phyloP scores from a whole-genome alignment of 2,797 vertebrate species.

The Acridotheres tristis region DNA sequence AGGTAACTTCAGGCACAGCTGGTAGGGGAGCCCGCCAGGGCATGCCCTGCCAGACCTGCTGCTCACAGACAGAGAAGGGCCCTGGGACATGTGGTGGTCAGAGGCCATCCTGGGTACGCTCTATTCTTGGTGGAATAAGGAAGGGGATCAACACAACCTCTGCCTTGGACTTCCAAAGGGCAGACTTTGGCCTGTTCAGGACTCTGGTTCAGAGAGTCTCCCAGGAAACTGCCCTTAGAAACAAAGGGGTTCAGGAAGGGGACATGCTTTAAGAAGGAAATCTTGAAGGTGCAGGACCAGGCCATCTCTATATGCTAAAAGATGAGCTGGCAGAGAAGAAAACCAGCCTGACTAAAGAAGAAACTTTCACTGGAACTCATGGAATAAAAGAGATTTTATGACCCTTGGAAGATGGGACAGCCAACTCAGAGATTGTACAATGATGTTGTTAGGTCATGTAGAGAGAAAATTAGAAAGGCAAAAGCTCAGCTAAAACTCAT shows the following conservation, averaged over 20 bases:
- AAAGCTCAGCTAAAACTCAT: neutral
- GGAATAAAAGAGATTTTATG: neutral
- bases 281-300: neutral
- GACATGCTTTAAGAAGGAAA: neutral
- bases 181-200: neutral
- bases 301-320: neutral
- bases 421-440: neutral
- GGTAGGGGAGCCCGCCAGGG: neutral
- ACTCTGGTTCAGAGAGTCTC: neutral
- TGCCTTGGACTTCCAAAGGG: neutral
- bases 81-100: too few relatives aligned
- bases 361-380: neutral
- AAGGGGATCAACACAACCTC: too few relatives aligned
- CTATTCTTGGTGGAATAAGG: neutral
- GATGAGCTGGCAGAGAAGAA: too few relatives aligned
- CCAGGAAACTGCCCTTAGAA: neutral
- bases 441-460: neutral
- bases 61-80: neutral
- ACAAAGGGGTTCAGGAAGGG: neutral
- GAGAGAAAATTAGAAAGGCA: neutral
- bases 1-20: neutral
- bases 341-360: neutral
- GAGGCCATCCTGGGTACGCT: accelerated
- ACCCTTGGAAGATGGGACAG: neutral
- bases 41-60: neutral